Evolutionary conservation across 2,888 invertebrate genomes (phyloP), one percentile per base, ranked within the genome.

Genomic region (Halocaridina rubra): DNA sequence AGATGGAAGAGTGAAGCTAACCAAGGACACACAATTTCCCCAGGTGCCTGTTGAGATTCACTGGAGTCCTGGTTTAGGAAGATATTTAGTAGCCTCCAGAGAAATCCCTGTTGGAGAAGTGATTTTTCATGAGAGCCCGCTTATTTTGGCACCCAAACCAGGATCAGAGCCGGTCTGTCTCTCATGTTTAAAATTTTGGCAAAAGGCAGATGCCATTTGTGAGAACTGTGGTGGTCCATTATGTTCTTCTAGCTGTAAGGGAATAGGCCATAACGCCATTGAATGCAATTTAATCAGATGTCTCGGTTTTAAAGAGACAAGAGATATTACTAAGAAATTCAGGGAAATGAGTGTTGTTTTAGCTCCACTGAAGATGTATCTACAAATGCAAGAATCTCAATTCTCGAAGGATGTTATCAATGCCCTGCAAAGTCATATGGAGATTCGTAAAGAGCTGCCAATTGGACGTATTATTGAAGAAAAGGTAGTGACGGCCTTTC

Each of bases 91-190:
- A 24, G 80, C 87, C 10, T 46, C 75, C 4, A 19, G 81, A 30
- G 72, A 85, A 71, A 85, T 87, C 53, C 22, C 46, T 3, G 87
- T 79, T 13, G 87, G 87, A 29, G 82, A 85, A 64, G 76, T 81
- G 2, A 27, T 87, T 24, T 85, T 87, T 29, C 29, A 76, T 5
- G 87, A 87, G 71, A 24, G 76, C 19, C 87, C 85, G 8, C 22
- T 87, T 24, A 72, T 87, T 3, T 53, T 87, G 30, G 46, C 85
- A 16, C 87, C 87, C 4, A 74, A 78, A 22, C 74, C 80, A 19
- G 77, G 53, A 3, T 53, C 71, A 7, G 80, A 32, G 5, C 72
- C 85, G 7, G 57, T 64, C 27, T 87, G 87, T n/a, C 33, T 87
- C 71, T 69, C 79, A 4, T 87, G 87, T 57, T 39, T 85, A 24